phyloP scores from a whole-genome alignment of 2,888 invertebrate genomes.

The Sthenelais limicola region DNA sequence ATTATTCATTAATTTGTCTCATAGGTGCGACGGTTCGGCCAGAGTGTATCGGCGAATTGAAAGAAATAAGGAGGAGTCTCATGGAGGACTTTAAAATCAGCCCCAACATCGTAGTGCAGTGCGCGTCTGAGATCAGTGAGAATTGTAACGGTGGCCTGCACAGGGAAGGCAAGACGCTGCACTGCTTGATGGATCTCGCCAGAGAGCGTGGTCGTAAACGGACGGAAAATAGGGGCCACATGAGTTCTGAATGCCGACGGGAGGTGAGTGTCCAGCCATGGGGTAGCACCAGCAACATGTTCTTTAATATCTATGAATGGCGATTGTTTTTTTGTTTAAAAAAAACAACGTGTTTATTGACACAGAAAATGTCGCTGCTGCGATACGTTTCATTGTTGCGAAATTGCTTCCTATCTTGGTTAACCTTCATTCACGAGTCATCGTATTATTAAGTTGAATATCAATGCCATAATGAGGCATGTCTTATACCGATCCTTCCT shows the following conservation, averaged over 20 bases:
- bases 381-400: too few relatives aligned
- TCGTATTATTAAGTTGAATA: too few relatives aligned
- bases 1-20: not conserved
- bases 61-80: conserved; percentile 89
- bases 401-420: too few relatives aligned
- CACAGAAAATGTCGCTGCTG: too few relatives aligned
- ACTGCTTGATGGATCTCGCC: conserved; percentile 88
- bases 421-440: too few relatives aligned
- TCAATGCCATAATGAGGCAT: too few relatives aligned
- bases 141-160: conserved; percentile 79
- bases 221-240: conserved; percentile 2
- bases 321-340: too few relatives aligned
- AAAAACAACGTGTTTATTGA: too few relatives aligned
- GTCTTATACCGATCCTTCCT: too few relatives aligned
- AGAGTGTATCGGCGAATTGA: conserved; percentile 90
- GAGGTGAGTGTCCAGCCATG: too few relatives aligned
- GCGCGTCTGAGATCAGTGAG: conserved; percentile 76
- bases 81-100: conserved; percentile 95
- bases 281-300: too few relatives aligned
- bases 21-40: conserved; percentile 28
- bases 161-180: conserved; percentile 90
- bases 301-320: too few relatives aligned
- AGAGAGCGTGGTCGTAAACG: conserved; percentile 70
- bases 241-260: conserved; percentile 43
- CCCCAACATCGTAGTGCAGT: conserved; percentile 81